Percentiles rank a stretch among this genome's conserved stretches.
Evolutionary conservation across 2,113 vertebrate genomes (phyloP).

Genomic region (Rhineura floridana): DNA sequence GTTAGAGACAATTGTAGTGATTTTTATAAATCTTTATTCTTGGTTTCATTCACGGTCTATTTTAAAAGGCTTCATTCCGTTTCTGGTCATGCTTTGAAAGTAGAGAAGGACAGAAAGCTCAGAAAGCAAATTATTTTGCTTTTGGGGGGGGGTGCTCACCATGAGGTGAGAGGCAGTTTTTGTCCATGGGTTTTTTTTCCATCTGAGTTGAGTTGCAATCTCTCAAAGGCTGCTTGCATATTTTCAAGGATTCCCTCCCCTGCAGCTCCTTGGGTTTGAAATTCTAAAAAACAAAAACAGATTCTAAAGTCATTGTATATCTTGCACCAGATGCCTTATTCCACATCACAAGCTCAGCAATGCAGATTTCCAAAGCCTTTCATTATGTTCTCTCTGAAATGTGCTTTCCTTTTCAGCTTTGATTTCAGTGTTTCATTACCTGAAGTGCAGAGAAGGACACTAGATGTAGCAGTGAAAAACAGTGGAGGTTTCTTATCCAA

Average conservation of each 20-base stretch:
- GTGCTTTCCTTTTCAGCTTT: constrained; percentile 76
- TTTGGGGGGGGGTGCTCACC: not conserved
- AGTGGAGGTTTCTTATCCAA: constrained; percentile 93
- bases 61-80: not conserved
- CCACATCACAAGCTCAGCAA: not conserved
- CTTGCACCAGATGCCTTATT: not conserved
- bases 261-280: not conserved
- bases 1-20: not conserved
- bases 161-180: not conserved
- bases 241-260: not conserved
- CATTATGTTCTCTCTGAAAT: constrained; percentile 20
- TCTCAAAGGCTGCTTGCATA: not conserved
- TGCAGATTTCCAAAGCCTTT: not conserved
- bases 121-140: not conserved
- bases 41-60: not conserved
- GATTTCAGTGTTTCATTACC: constrained; percentile 91
- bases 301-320: not conserved
- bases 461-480: constrained; percentile 97
- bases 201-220: not conserved
- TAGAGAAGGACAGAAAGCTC: not conserved
- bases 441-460: constrained; percentile 88
- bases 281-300: not conserved
- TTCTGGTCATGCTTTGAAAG: no score
- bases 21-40: not conserved
- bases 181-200: not conserved